Evolutionary conservation across 37 sponge, comb jelly and placozoan species (phyloP).

Genomic region (Cliona cf. orientalis): DNA sequence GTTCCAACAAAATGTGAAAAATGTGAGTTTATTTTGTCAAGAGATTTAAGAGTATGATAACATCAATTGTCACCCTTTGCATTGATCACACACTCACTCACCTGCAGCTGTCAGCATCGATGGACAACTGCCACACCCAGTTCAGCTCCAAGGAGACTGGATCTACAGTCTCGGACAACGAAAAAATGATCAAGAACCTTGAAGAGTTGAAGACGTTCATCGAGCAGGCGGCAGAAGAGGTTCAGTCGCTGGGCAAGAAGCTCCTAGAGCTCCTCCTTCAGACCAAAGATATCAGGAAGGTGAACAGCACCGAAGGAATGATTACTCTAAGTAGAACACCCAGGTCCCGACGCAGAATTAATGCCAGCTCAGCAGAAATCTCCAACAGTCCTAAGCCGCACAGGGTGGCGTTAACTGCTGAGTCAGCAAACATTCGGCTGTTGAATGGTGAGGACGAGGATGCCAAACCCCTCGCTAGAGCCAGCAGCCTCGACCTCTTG

Average conservation of each 20-base stretch:
- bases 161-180: not conserved
- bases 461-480: too few species aligned
- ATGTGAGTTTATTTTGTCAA: constrained; percentile 24
- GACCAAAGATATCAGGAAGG: not conserved
- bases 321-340: not conserved
- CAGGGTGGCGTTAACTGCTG: too few species aligned
- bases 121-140: constrained; percentile 46
- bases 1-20: constrained; percentile 27
- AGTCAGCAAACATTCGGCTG: too few species aligned
- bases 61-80: not conserved
- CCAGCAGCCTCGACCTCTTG: constrained; percentile 15
- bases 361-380: too few species aligned
- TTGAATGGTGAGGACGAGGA: too few species aligned
- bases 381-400: too few species aligned
- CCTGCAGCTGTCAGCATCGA: constrained; percentile 29
- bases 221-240: constrained; percentile 29
- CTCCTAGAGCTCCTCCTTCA: constrained; percentile 12
- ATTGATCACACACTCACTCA: not conserved
- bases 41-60: not conserved
- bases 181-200: not conserved
- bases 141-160: constrained; percentile 23
- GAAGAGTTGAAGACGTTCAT: constrained; percentile 24
- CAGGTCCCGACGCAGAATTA: too few species aligned
- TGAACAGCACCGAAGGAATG: not conserved
- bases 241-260: constrained; percentile 32